phyloP scores from a whole-genome alignment of 2,113 vertebrate species.

The Austrofundulus limnaeus region DNA sequence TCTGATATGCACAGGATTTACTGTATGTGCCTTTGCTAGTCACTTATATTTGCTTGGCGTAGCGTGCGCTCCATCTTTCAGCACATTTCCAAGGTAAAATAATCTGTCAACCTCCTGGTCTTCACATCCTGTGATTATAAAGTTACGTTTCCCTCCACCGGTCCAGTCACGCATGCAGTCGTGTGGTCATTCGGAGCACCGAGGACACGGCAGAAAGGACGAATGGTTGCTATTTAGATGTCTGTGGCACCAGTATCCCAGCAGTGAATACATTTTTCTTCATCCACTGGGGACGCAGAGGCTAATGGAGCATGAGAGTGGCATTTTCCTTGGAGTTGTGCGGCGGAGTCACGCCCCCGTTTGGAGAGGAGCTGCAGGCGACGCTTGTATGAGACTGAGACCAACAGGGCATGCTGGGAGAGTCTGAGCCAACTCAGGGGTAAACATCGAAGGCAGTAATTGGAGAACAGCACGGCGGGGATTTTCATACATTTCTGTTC shows the following conservation, averaged over 20 bases:
- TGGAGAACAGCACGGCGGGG: constrained; percentile 64
- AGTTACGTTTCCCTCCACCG: constrained; percentile 36
- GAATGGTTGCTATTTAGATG: constrained; percentile 54
- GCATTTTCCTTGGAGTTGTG: constrained; percentile 60
- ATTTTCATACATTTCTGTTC: constrained; percentile 59
- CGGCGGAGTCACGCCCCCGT: constrained; percentile 61
- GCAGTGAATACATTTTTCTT: constrained; percentile 70
- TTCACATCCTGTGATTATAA: constrained; percentile 35
- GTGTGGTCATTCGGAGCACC: constrained; percentile 28
- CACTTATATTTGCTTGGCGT: constrained; percentile 8
- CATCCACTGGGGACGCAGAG: constrained; percentile 56
- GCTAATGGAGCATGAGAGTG: constrained; percentile 76
- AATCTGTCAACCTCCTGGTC: constrained; percentile 33
- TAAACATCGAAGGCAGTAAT: constrained; percentile 70
- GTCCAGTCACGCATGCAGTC: constrained; percentile 3
- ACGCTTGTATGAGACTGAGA: constrained; percentile 39
- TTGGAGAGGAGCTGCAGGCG: constrained; percentile 55
- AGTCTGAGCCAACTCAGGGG: constrained; percentile 56
- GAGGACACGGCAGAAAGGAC: constrained; percentile 36
- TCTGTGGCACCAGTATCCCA: constrained; percentile 45
- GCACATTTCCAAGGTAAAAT: constrained; percentile 21
- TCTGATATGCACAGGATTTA: background rate
- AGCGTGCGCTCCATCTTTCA: constrained; percentile 17
- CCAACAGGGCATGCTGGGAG: constrained; percentile 53
- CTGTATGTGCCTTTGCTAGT: background rate